Percentiles rank a stretch among this genome's conserved stretches.
Evolutionary conservation across 2,888 invertebrate genomes (phyloP).

Genomic region (Rhamnusium bicolor): DNA sequence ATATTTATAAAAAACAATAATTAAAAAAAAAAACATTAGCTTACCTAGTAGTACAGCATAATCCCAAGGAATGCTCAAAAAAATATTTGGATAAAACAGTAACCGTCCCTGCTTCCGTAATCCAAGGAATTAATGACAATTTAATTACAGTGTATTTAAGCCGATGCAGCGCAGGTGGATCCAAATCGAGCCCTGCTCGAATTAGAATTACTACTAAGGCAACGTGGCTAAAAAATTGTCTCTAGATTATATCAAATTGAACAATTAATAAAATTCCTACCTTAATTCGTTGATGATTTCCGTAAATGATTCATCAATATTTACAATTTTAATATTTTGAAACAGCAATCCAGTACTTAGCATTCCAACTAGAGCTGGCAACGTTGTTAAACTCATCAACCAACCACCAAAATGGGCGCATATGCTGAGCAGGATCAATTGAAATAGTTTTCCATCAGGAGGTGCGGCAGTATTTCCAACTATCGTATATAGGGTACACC

Average conservation of each 20-base stretch:
- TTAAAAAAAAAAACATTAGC: too few relatives aligned
- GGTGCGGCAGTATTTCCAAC: slow-evolving; percentile 86
- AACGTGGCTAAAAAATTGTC: slow-evolving; percentile 80
- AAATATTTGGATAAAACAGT: slow-evolving; percentile 82
- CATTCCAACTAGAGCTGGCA: slow-evolving; percentile 92
- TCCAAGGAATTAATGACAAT: slow-evolving; percentile 90
- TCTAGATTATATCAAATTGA: not conserved
- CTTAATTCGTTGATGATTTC: slow-evolving; percentile 81
- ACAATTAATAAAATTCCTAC: slow-evolving; percentile 68
- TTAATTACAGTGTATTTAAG: slow-evolving; percentile 88
- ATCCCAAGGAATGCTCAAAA: slow-evolving; percentile 86
- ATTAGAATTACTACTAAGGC: slow-evolving; percentile 94
- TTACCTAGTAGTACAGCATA: slow-evolving; percentile 84
- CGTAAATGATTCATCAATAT: slow-evolving; percentile 77
- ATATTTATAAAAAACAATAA: too few relatives aligned
- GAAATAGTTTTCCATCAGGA: slow-evolving; percentile 88
- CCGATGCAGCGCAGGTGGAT: slow-evolving; percentile 88
- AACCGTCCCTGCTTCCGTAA: slow-evolving; percentile 82
- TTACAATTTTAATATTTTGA: slow-evolving; percentile 83
- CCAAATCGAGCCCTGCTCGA: slow-evolving; percentile 94
- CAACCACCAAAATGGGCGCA: slow-evolving; percentile 89
- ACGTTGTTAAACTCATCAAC: slow-evolving; percentile 83
- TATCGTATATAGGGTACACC: slow-evolving; percentile 85
- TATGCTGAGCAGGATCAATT: slow-evolving; percentile 82
- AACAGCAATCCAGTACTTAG: slow-evolving; percentile 85